A percentile compares a stretch with the other conserved stretches of the same genome.
Evolutionary conservation across 2,888 invertebrate species (phyloP).

Genomic region (Incurvaria masculella): DNA sequence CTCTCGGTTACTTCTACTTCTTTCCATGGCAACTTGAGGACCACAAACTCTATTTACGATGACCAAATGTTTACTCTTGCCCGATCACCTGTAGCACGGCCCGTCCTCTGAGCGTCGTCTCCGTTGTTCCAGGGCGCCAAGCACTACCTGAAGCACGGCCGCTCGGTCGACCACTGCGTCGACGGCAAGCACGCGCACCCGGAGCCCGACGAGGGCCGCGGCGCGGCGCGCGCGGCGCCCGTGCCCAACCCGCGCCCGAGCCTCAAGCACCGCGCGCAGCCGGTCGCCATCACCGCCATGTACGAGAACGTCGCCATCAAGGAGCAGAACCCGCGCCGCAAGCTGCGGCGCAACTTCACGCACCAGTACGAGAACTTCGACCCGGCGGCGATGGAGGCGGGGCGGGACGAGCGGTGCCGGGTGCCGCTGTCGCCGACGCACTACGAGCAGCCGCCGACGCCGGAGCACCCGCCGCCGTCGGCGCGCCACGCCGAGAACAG

Average conservation of each 20-base stretch:
- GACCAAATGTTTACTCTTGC: no score
- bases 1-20: no score
- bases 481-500: conserved; percentile 85
- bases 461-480: conserved; percentile 91
- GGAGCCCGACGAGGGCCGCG: conserved; percentile 52
- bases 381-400: conserved; percentile 52
- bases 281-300: conserved; percentile 70
- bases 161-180: conserved; percentile 76
- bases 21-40: no score
- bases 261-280: conserved; percentile 54
- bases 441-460: conserved; percentile 89
- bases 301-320: conserved; percentile 70
- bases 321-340: conserved; percentile 69
- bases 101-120: no score
- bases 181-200: conserved; percentile 59
- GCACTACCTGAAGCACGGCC: conserved; percentile 64
- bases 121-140: conserved; percentile 49
- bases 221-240: conserved; percentile 41
- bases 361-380: conserved; percentile 63
- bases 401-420: conserved; percentile 51
- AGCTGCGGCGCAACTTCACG: conserved; percentile 59
- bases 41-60: no score
- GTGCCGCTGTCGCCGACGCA: conserved; percentile 83
- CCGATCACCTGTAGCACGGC: no score
- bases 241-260: conserved; percentile 44